These are phyloP conservation scores for Coregonus ussuriensis DNA, from an alignment of 2,797 vertebrate genomes.

Conservation along the genomic window DNA sequence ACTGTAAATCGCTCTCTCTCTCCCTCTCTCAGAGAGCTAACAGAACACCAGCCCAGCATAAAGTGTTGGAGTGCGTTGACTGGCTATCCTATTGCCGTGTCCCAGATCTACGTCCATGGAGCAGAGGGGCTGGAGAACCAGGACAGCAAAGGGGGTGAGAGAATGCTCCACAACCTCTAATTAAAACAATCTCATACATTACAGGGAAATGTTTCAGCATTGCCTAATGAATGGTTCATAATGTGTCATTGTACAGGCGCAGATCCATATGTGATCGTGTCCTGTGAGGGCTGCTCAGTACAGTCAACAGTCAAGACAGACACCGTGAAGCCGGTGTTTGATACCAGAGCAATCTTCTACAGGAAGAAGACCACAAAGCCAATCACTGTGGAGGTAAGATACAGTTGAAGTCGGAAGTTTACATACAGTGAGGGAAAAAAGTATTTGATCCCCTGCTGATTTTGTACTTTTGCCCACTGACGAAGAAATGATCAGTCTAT, in stretches of 20 bases:
- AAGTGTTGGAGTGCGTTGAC: constrained; percentile 83
- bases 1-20: not conserved
- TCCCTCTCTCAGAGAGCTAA: constrained; percentile 80
- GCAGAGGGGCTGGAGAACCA: constrained; percentile 82
- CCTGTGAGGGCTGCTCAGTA: constrained; percentile 80
- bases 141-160: constrained; percentile 71
- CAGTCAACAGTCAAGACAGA: constrained; percentile 73
- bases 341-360: constrained; percentile 86
- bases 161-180: no score
- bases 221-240: not conserved
- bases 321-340: constrained; percentile 78
- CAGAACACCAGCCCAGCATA: constrained; percentile 79
- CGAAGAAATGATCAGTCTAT: no score
- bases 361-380: constrained; percentile 81
- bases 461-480: no score
- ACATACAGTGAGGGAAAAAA: no score
- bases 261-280: constrained; percentile 88
- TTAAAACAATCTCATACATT: no score
- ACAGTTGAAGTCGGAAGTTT: no score
- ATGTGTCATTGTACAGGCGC: constrained; percentile 72
- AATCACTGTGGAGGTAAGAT: constrained; percentile 85
- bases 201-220: no score
- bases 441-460: no score
- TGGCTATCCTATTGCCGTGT: constrained; percentile 85
- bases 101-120: constrained; percentile 81